A percentile compares a stretch with the other conserved stretches of the same genome.
Evolutionary conservation across 2,797 vertebrate genomes (phyloP).

Genomic region (Rhynchotus rufescens): DNA sequence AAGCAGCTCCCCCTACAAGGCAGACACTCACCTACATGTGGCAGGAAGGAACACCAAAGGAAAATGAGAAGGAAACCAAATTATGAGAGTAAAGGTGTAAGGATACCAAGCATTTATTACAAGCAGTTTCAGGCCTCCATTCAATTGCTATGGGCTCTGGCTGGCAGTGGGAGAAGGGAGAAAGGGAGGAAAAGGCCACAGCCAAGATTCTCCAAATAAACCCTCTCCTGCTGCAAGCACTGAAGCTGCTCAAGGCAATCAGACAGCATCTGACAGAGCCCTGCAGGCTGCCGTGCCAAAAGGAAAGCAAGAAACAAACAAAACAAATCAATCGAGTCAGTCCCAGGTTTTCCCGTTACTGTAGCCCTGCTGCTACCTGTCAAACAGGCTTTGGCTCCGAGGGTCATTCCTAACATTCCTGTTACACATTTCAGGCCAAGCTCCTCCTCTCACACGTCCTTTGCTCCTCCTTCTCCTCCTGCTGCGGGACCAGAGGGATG

Average conservation of each 20-base stretch:
- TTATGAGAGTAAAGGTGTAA: not conserved
- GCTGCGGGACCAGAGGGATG: not conserved
- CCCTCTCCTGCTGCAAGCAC: not conserved
- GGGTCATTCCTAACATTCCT: not conserved
- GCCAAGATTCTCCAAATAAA: not conserved
- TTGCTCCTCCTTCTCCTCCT: not conserved
- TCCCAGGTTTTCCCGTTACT: not conserved
- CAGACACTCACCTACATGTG: not conserved
- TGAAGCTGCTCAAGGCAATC: not conserved
- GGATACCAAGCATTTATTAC: not conserved
- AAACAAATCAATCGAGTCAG: not conserved
- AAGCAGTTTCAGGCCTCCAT: not conserved
- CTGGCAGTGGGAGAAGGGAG: not conserved
- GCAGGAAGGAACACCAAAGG: not conserved
- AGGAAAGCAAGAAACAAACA: not conserved
- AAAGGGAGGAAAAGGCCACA: not conserved
- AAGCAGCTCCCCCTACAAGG: not conserved
- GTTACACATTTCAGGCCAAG: not conserved
- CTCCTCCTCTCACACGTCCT: not conserved
- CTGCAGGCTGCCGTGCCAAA: not conserved
- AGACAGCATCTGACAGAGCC: not conserved
- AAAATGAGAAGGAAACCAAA: not conserved
- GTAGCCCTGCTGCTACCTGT: not conserved
- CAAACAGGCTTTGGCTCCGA: not conserved
- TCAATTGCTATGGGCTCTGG: not conserved